These are phyloP conservation scores for Drosophila trapezifrons DNA, from an alignment of 1,140 invertebrate species.

Conservation along the genomic window DNA sequence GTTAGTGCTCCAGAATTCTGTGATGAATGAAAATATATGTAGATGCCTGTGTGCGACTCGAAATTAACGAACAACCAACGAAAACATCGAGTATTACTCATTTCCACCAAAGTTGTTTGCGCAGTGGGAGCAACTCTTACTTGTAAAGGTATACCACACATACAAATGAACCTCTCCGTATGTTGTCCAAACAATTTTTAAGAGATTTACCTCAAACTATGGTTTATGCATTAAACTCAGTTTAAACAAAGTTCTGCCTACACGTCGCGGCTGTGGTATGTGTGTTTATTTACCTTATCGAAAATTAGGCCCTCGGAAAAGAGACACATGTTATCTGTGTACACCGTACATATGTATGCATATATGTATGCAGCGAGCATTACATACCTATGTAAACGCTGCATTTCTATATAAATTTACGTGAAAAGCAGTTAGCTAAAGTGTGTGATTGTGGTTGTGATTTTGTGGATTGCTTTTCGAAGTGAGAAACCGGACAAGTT, in stretches of 20 bases:
- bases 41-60: neutral
- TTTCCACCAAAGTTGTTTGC: slow-evolving; percentile 26
- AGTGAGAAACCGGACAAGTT: slow-evolving; percentile 16
- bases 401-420: slow-evolving; percentile 24
- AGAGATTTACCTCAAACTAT: slow-evolving; percentile 6
- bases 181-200: slow-evolving; percentile 30
- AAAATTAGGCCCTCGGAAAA: slow-evolving; percentile 37
- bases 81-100: slow-evolving; percentile 18
- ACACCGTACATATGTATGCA: slow-evolving; percentile 15
- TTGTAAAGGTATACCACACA: slow-evolving; percentile 35
- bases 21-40: slow-evolving; percentile 30
- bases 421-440: slow-evolving; percentile 3
- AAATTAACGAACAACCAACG: slow-evolving; percentile 21
- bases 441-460: slow-evolving; percentile 23
- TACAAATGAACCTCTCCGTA: slow-evolving; percentile 3
- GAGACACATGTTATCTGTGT: slow-evolving; percentile 39
- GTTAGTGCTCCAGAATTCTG: slow-evolving; percentile 9
- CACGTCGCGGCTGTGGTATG: slow-evolving; percentile 13
- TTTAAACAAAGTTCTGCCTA: slow-evolving; percentile 24
- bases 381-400: slow-evolving; percentile 27
- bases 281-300: slow-evolving; percentile 47
- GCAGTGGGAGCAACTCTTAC: slow-evolving; percentile 21
- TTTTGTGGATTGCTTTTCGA: slow-evolving; percentile 19
- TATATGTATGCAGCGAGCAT: slow-evolving; percentile 9
- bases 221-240: slow-evolving; percentile 14